These are phyloP conservation scores for Amphipoea oculea DNA, from an alignment of 2,888 invertebrate species.

Conservation along the genomic window DNA sequence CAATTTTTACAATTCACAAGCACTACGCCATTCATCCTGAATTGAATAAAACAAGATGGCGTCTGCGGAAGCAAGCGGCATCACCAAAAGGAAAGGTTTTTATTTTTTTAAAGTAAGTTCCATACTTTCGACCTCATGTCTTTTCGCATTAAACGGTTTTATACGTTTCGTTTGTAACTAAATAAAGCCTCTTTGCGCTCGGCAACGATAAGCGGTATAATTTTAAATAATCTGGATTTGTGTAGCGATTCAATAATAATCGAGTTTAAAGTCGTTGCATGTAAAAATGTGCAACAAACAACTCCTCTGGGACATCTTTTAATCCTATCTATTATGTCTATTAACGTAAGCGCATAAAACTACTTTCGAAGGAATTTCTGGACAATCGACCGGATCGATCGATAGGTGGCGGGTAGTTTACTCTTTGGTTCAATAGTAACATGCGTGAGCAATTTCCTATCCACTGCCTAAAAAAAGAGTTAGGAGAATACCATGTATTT, in stretches of 20 bases:
- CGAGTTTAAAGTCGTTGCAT: background rate
- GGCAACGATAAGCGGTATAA: background rate
- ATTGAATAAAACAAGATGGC: constrained; percentile 72
- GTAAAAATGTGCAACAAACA: background rate
- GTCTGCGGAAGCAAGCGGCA: constrained; percentile 48
- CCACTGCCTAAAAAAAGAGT: no score
- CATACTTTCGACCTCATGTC: background rate
- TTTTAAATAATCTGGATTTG: background rate
- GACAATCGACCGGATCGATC: background rate
- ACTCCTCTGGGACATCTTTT: background rate
- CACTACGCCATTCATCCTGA: constrained; percentile 63
- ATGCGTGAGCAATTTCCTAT: no score
- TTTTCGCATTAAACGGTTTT: background rate
- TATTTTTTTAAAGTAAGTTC: background rate
- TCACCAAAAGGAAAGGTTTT: constrained; percentile 33
- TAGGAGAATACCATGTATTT: no score
- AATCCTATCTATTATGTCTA: background rate
- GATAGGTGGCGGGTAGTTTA: background rate
- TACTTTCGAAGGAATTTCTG: background rate
- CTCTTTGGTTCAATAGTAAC: no score
- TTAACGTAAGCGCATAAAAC: background rate
- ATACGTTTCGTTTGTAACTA: background rate
- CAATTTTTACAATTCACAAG: constrained; percentile 26
- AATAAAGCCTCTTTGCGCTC: no score
- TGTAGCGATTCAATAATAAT: background rate